Evolutionary conservation across 1,140 invertebrate genomes (phyloP).

Genomic region (Lasioglossum albipes): DNA sequence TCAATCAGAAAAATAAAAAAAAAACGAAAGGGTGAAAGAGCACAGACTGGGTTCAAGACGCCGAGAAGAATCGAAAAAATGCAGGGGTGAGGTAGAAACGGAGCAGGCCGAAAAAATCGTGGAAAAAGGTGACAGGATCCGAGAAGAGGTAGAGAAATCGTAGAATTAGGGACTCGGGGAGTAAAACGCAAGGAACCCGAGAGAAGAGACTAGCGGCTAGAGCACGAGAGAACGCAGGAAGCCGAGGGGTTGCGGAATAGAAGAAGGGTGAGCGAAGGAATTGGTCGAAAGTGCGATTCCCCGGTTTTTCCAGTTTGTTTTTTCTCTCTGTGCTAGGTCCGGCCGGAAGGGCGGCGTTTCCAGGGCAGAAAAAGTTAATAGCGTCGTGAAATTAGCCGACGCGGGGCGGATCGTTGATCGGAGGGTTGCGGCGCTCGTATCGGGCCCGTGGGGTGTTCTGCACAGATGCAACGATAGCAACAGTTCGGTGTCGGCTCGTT

Average conservation of each 20-base stretch:
- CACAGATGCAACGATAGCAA: constrained; percentile 79
- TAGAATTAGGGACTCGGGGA: too few species aligned
- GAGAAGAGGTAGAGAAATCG: too few species aligned
- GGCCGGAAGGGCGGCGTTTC: constrained; percentile 44
- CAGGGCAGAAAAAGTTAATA: constrained; percentile 73
- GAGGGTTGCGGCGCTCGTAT: constrained; percentile 59
- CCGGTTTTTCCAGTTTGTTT: constrained; percentile 36
- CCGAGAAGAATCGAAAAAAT: too few species aligned
- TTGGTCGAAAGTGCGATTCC: constrained; percentile 47
- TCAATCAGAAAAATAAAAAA: too few species aligned
- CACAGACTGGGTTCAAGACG: too few species aligned
- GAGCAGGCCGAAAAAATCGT: too few species aligned
- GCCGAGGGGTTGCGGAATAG: not conserved
- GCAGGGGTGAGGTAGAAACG: too few species aligned
- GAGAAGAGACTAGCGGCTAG: too few species aligned
- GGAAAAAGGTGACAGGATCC: too few species aligned
- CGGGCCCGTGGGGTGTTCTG: constrained; percentile 66
- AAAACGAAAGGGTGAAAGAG: too few species aligned
- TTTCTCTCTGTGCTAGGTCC: not conserved
- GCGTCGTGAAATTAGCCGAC: constrained; percentile 72
- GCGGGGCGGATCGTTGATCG: constrained; percentile 52
- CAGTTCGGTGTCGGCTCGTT: constrained; percentile 72
- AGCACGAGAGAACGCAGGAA: not conserved
- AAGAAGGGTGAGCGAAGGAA: constrained; percentile 23
- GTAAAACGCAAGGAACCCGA: too few species aligned